These are phyloP conservation scores for Eupithecia tripunctaria DNA, from an alignment of 2,888 invertebrate genomes.

Conservation along the genomic window DNA sequence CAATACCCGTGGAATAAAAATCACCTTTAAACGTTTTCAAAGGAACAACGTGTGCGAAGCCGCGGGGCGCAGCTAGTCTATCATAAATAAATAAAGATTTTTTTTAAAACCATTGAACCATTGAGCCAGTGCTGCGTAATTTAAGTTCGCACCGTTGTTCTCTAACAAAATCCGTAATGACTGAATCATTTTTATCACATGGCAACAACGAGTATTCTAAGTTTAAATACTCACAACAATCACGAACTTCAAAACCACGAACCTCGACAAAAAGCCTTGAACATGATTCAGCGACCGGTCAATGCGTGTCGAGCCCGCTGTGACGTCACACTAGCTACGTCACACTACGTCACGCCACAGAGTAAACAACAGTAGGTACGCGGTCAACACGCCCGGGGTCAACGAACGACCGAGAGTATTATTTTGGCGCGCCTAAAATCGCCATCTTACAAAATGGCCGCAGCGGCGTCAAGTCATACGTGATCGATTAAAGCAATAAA, in stretches of 20 bases:
- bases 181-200: neutral
- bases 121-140: too few relatives aligned
- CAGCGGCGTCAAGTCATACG: constrained; percentile 47
- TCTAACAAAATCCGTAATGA: neutral
- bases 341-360: constrained; percentile 63
- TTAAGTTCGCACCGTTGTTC: too few relatives aligned
- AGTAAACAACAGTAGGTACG: constrained; percentile 23
- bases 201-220: constrained; percentile 2
- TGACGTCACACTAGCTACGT: constrained; percentile 69
- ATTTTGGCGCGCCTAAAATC: constrained; percentile 75
- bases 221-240: constrained; percentile 14
- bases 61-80: too few relatives aligned
- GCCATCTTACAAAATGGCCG: constrained; percentile 63
- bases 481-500: constrained; percentile 51
- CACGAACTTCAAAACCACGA: constrained; percentile 43
- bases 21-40: too few relatives aligned
- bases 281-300: constrained; percentile 54
- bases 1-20: too few relatives aligned
- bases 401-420: constrained; percentile 79
- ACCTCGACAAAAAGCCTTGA: constrained; percentile 66
- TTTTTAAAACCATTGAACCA: too few relatives aligned
- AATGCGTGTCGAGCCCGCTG: constrained; percentile 52
- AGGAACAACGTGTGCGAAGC: too few relatives aligned
- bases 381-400: constrained; percentile 65
- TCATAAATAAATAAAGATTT: too few relatives aligned